A percentile compares a stretch with the other conserved stretches of the same genome.
Evolutionary conservation across 2,888 invertebrate genomes (phyloP).

Genomic region (Lochmaea capreae): DNA sequence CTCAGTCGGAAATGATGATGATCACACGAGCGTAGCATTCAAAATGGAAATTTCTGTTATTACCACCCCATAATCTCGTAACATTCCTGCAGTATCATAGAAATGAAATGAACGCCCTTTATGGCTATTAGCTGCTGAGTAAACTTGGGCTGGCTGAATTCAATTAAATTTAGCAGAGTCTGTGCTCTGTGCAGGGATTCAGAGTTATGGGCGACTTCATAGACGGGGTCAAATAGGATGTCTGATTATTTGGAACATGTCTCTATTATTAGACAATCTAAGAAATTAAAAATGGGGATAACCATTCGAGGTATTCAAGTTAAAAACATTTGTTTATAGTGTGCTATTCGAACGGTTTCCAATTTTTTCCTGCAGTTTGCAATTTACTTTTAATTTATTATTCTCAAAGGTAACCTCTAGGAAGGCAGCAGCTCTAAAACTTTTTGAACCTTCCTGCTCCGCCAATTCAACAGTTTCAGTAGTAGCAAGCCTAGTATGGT

Average conservation of each 20-base stretch:
- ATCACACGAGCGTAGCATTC: constrained; percentile 32
- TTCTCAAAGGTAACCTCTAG: no score
- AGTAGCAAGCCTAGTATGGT: no score
- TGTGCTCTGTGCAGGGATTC: constrained; percentile 33
- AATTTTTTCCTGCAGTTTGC: no score
- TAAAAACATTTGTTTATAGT: no score
- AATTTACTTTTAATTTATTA: no score
- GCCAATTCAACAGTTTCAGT: no score
- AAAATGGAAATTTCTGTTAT: constrained; percentile 46
- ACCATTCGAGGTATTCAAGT: no score
- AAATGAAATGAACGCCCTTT: constrained; percentile 49
- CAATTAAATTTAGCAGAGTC: constrained; percentile 55
- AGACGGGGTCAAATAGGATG: background rate
- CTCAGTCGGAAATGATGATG: constrained; percentile 34
- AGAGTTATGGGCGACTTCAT: constrained; percentile 39
- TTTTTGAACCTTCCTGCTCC: no score
- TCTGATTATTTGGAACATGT: background rate
- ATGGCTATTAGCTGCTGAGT: constrained; percentile 57
- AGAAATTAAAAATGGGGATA: no score
- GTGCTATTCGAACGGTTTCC: no score
- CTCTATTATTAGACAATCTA: no score
- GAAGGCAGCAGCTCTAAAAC: no score
- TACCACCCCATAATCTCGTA: constrained; percentile 38
- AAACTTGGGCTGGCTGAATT: constrained; percentile 54
- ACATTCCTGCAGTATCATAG: constrained; percentile 40